Percentiles rank a stretch among this genome's conserved stretches.
phyloP scores from a whole-genome alignment of 1,140 invertebrate species.

The Zaprionus kolodkinae region DNA sequence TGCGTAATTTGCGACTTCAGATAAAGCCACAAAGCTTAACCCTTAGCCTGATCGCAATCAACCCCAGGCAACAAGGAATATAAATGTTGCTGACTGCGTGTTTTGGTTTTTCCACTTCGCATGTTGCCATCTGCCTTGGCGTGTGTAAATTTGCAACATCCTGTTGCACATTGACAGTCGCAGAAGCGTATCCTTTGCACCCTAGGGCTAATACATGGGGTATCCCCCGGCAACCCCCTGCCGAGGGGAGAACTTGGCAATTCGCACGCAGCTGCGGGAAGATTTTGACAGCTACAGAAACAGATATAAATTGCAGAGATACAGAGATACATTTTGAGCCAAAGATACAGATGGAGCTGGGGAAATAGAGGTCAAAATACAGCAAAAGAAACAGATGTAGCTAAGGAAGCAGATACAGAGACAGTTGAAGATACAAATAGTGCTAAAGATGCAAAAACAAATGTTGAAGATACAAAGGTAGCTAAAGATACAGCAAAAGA shows the following conservation, averaged over 20 bases:
- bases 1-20: slow-evolving; percentile 31
- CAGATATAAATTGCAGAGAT: background rate
- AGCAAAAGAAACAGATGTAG: slow-evolving; percentile 9
- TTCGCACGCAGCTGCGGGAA: slow-evolving; percentile 32
- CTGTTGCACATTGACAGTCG: slow-evolving; percentile 54
- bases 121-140: slow-evolving; percentile 49
- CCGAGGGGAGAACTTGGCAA: background rate
- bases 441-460: no score
- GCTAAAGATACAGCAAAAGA: no score
- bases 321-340: background rate
- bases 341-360: slow-evolving; percentile 2
- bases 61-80: slow-evolving; percentile 11
- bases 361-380: background rate
- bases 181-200: background rate
- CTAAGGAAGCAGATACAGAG: slow-evolving; percentile 13
- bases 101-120: slow-evolving; percentile 14
- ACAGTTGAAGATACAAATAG: background rate
- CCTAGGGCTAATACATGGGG: background rate
- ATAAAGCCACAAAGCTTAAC: slow-evolving; percentile 44
- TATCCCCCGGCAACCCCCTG: background rate
- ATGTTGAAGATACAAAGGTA: no score
- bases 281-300: slow-evolving; percentile 12
- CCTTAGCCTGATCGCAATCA: slow-evolving; percentile 32
- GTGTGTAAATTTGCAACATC: slow-evolving; percentile 66
- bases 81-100: slow-evolving; percentile 13